Evolutionary conservation across 2,888 invertebrate genomes (phyloP), one percentile per base, ranked within the genome.

Genomic region (Crioceris asparagi): DNA sequence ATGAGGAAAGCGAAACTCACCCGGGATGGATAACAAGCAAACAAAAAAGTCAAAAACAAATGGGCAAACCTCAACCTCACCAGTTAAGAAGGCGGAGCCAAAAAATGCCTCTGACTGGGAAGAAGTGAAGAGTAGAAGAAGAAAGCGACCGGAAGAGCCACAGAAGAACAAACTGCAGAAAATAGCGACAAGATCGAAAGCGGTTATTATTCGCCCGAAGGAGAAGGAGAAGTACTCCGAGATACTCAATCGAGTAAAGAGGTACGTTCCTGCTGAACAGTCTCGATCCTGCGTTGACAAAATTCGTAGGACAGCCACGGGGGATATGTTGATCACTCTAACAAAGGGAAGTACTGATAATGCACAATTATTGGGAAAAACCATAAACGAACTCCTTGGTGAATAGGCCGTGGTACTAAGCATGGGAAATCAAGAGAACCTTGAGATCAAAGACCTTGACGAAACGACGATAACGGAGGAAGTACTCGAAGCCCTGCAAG

Each of bases 251-350:
- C 27, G 4, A 27, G 27, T 27, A n/a, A n/a, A 27, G 27, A 27
- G 27, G 27, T n/a, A 27, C 27, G n/a, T 27, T 27, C 12, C 27
- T 27, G 27, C 27, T 27, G 27, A 27, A 14, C 27, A 27, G 27
- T n/a, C 27, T 27, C 27, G 27, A 14, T 27, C 27, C 5, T 27
- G 27, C 27, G 27, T 27, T 27, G 27, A 27, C 27, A 27, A 7
- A 27, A 27, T 27, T 4, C 27, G 27, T 4, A 27, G 4, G 5
- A 27, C n/a, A 27, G 27, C 27, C 27, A n/a, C n/a, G n/a, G n/a
- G n/a, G n/a, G n/a, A n/a, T n/a, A n/a, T n/a, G n/a, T n/a, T n/a
- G n/a, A n/a, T 11, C 27, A 27, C 27, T 14, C n/a, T 27, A 27
- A 27, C 4, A 5, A 27, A 27, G n/a, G 27, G n/a, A n/a, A n/a